Conservation (phyloP, 2,797 vertebrate genomes). For the Botia kubotai region DNA sequence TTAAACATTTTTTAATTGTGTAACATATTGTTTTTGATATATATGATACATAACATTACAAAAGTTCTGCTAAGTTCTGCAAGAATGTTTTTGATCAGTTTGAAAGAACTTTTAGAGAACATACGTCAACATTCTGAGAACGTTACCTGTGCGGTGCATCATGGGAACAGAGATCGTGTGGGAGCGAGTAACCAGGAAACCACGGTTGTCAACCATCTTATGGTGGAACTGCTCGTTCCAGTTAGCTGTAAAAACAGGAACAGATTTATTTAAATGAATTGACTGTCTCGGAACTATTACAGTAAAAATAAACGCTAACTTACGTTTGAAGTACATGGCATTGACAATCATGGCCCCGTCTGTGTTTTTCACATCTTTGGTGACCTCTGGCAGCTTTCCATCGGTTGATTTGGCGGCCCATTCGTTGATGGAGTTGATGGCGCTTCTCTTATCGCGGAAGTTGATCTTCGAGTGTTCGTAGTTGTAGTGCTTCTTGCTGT, state of each 20-base stretch:
- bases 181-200: conserved; percentile 90
- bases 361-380: conserved; percentile 89
- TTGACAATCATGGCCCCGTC: conserved; percentile 94
- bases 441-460: conserved; percentile 93
- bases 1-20: too few relatives aligned
- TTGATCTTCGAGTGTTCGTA: conserved; percentile 95
- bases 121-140: not conserved
- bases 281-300: not conserved
- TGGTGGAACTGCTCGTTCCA: conserved; percentile 95
- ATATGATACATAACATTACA: too few relatives aligned
- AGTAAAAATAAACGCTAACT: conserved; percentile 66
- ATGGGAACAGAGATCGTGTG: conserved; percentile 86
- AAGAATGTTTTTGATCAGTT: too few relatives aligned
- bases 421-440: conserved; percentile 94
- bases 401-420: conserved; percentile 92
- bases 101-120: not conserved
- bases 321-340: conserved; percentile 98
- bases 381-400: conserved; percentile 91
- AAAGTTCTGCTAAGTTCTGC: too few relatives aligned
- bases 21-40: too few relatives aligned
- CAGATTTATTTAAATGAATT: too few relatives aligned
- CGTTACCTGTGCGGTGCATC: conserved; percentile 96
- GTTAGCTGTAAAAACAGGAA: conserved; percentile 79
- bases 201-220: conserved; percentile 93
- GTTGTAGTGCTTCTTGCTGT: conserved; percentile 97